A percentile compares a stretch with the other conserved stretches of the same genome.
Conservation (phyloP, 2,888 invertebrate species). For the Philonicus albiceps region DNA sequence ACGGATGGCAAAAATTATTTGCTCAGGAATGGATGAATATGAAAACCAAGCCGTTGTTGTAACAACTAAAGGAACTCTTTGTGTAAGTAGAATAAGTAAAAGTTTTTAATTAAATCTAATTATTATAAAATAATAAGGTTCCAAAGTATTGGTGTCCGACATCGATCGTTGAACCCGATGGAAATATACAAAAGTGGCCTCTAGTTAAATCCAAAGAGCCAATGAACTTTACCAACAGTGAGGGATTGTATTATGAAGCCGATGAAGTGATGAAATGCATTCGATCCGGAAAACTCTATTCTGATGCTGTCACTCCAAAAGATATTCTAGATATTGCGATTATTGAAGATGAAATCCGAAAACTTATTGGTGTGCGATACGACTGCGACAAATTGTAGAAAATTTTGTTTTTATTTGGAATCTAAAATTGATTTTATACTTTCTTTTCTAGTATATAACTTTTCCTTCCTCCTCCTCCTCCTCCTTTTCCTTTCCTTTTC, state of each 20-base stretch:
- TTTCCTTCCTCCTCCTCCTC: too few species aligned
- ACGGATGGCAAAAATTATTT: constrained; percentile 52
- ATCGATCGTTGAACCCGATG: constrained; percentile 67
- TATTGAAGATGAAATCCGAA: constrained; percentile 74
- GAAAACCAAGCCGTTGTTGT: constrained; percentile 53
- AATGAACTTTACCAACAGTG: constrained; percentile 73
- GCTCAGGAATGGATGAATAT: constrained; percentile 52
- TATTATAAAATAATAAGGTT: constrained; percentile 53
- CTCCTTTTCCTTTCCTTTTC: too few species aligned
- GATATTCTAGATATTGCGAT: constrained; percentile 73
- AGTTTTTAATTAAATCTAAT: not conserved
- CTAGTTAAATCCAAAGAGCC: constrained; percentile 67
- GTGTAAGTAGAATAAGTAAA: constrained; percentile 49
- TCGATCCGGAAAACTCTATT: constrained; percentile 70
- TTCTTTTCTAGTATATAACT: too few species aligned
- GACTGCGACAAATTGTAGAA: constrained; percentile 50
- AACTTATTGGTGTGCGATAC: constrained; percentile 72
- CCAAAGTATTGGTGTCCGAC: constrained; percentile 75
- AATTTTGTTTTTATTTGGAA: too few species aligned
- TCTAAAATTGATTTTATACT: too few species aligned
- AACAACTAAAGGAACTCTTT: constrained; percentile 53
- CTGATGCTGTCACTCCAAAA: constrained; percentile 70
- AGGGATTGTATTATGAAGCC: constrained; percentile 77
- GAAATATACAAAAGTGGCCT: constrained; percentile 68
- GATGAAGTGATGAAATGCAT: constrained; percentile 76